Evolutionary conservation across 2,113 vertebrate genomes (phyloP).

Genomic region (Tamias sibiricus): DNA sequence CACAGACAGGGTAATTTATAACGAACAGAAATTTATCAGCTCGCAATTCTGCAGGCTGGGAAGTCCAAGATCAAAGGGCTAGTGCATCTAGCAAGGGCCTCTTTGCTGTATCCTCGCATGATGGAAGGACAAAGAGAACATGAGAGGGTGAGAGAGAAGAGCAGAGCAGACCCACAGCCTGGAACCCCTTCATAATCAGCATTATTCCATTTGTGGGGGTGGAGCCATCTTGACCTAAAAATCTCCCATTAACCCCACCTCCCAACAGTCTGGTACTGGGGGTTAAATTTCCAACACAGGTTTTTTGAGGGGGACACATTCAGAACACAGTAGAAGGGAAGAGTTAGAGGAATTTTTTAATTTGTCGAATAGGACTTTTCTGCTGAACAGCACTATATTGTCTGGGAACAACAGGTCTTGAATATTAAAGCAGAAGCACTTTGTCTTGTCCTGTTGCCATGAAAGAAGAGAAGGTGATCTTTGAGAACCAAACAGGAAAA

Average conservation of each 20-base stretch:
- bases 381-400: constrained; percentile 22
- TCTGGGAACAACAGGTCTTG: constrained; percentile 9
- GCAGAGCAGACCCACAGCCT: neutral
- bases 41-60: neutral
- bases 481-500: constrained; percentile 46
- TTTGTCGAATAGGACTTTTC: neutral
- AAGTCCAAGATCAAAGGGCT: neutral
- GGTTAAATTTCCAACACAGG: neutral
- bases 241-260: rapidly evolving
- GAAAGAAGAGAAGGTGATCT: constrained; percentile 59
- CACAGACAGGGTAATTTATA: neutral
- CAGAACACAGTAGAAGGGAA: neutral
- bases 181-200: neutral
- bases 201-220: too few relatives aligned
- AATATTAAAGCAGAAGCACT: constrained; percentile 51
- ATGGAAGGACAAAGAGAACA: neutral
- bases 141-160: too few relatives aligned
- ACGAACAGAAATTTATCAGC: neutral
- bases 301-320: too few relatives aligned
- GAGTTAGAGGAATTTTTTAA: neutral
- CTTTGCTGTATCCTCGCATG: too few relatives aligned
- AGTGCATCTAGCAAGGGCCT: neutral
- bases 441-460: constrained; percentile 47
- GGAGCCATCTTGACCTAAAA: neutral
- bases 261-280: neutral